Base-by-base conservation (phyloP, 30 jellyfish, hydroid and myxozoan genomes). In the Euphysa ruthae region DNA sequence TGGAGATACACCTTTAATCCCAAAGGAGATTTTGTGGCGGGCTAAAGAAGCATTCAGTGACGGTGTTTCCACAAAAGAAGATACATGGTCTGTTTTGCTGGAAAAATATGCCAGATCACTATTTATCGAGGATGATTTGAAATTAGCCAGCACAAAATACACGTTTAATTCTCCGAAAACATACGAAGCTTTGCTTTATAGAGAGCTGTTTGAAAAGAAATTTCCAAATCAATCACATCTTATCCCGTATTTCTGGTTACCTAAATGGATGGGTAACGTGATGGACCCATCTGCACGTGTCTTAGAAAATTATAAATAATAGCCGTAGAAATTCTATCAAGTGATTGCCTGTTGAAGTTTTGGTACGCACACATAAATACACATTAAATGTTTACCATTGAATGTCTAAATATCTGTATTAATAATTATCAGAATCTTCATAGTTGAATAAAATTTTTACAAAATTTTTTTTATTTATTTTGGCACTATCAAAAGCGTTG, bases 31-130 rank as follows among this genome's bases (percentile, higher is more conserved):
- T 23, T 63, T 87, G 42, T 87, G 97, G 97, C 92, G 97, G 29
- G 81, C 94, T 35, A 87, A 87, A 61, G 94, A 87, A 58, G 97
- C 94, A 56, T 87, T 87, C 56, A 79, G 97, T 66, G 97, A 87
- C 50, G 97, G 97, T 0, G 90, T 87, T 21, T 79, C 94, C 0
- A 49, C 93, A 20, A 35, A 66, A n/a, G 78, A 71, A 62, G 91
- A 87, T 55, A 70, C 91, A 13, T 87, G 97, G 97, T 73, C 24
- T 65, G 55, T 71, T 7, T 51, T 52, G 75, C 78, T 87, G 46
- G 76, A 63, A 35, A 79, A 71, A 32, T 62, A 87, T 58, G 77
- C 80, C 21, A 23, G 26, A 46, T 46, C 60, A 3, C 60, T n/a
- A 10, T 25, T 46, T 2, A 43, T 30, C 5, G 79, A 68, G 15